Base-by-base conservation (phyloP, 1,140 invertebrate genomes). In the Trichoplusia ni region DNA sequence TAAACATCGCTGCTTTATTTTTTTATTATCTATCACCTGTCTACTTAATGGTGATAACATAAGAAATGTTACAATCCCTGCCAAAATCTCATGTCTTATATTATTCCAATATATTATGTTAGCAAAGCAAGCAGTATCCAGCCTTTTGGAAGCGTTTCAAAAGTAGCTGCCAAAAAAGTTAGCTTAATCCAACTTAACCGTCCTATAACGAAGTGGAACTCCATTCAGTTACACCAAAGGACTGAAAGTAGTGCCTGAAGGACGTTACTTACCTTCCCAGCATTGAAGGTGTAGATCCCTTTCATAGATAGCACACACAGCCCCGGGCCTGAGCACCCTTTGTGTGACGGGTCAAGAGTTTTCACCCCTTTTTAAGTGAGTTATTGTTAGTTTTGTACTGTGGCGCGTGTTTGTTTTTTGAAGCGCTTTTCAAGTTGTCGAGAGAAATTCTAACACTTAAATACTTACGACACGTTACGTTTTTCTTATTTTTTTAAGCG, bases 271-370 rank as follows among this genome's bases (percentile, higher is more conserved):
- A 27, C 44, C 25, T 38, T 18, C 35, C 14, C 5, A 21, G 25
- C 38, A 27, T 44, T 16, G 19, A 13, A 37, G 21, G 13, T 33
- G 25, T 16, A 58, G 53, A 58, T 58, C 53, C 54, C 38, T 42
- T 58, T 44, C 38, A 11, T 19, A 54, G 51, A 44, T 58, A 58
- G 54, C 16, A 58, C 53, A 58, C 53, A 58, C 16, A 58, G 23
- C 25, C 25, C 16, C 14, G 38, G 38, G 38, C 21, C 35, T 58
- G 13, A 29, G 25, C 11, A 9, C 54, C 38, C 38, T 58, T 44
- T 58, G 54, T 58, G 38, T 31, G 13, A 9, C 25, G 54, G 54
- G 54, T 58, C 54, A 58, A 58, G 54, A 23, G 54, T 58, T 58
- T 31, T 42, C 35, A 29, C 54, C 54, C 54, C 54, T 44, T 58